phyloP scores from a whole-genome alignment of 2,797 vertebrate genomes.

The Muscicapa comitata region DNA sequence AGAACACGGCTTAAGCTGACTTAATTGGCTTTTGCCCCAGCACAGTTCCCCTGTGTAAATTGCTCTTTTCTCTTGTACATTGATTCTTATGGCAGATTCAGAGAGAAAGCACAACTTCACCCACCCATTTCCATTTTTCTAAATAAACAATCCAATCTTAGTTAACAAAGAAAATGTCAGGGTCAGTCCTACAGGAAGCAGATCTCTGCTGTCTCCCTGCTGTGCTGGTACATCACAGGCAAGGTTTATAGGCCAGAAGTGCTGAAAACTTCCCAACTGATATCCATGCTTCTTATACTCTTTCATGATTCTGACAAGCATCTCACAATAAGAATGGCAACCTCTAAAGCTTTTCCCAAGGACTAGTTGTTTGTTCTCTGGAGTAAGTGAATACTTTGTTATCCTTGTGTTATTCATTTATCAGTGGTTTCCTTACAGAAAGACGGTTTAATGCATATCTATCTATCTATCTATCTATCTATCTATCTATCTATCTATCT shows the following conservation, averaged over 20 bases:
- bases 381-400: not conserved
- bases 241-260: not conserved
- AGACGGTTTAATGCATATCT: not conserved
- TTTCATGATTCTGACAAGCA: not conserved
- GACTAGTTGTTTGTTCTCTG: not conserved
- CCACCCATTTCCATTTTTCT: not conserved
- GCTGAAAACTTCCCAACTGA: not conserved
- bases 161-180: not conserved
- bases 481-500: not conserved
- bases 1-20: not conserved
- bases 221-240: rapidly evolving
- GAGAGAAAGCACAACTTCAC: not conserved
- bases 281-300: not conserved
- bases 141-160: not conserved
- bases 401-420: not conserved
- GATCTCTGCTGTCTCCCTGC: not conserved
- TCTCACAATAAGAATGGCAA: not conserved
- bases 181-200: not conserved
- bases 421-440: not conserved
- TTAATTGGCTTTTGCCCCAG: not conserved
- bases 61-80: not conserved
- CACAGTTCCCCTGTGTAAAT: not conserved
- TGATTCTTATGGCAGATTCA: not conserved
- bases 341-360: not conserved
- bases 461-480: not conserved